Percentiles rank a stretch among this genome's conserved stretches.
Conservation (phyloP, 2,888 invertebrate genomes). For the Drosophila imparisetae region DNA sequence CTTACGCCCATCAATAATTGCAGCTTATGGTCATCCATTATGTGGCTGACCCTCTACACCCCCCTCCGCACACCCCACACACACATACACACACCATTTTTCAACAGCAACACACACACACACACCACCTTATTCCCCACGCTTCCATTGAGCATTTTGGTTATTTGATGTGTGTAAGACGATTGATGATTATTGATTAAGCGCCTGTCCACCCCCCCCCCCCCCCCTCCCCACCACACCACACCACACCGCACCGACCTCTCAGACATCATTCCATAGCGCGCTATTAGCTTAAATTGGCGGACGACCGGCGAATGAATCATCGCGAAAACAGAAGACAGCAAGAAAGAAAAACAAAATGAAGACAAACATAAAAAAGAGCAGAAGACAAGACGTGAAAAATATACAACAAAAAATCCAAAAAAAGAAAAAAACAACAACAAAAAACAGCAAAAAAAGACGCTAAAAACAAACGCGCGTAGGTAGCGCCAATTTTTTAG, state of each 20-base stretch:
- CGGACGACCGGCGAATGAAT: slow-evolving; percentile 60
- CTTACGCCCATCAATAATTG: slow-evolving; percentile 69
- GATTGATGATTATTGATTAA: slow-evolving; percentile 77
- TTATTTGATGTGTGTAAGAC: slow-evolving; percentile 71
- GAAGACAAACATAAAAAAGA: slow-evolving; percentile 21
- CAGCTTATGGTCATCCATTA: slow-evolving; percentile 72
- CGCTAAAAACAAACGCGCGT: slow-evolving; percentile 74
- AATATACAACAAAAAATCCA: slow-evolving; percentile 40
- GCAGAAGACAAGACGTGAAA: slow-evolving; percentile 55
- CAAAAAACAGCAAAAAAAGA: slow-evolving; percentile 39
- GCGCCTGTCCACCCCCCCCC: slow-evolving; percentile 19
- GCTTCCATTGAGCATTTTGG: slow-evolving; percentile 38
- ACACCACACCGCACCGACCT: background rate
- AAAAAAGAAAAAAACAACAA: slow-evolving; percentile 6
- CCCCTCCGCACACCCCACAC: background rate
- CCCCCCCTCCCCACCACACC: background rate
- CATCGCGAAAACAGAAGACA: slow-evolving; percentile 46
- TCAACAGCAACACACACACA: background rate
- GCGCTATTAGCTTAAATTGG: slow-evolving; percentile 49
- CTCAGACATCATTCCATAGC: background rate
- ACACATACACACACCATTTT: background rate
- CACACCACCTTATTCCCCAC: background rate
- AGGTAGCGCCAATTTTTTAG: slow-evolving; percentile 76
- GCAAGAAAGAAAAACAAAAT: slow-evolving; percentile 2
- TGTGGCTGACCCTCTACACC: background rate